phyloP scores from a whole-genome alignment of 2,797 vertebrate species.

The Catamblyrhynchus diadema region DNA sequence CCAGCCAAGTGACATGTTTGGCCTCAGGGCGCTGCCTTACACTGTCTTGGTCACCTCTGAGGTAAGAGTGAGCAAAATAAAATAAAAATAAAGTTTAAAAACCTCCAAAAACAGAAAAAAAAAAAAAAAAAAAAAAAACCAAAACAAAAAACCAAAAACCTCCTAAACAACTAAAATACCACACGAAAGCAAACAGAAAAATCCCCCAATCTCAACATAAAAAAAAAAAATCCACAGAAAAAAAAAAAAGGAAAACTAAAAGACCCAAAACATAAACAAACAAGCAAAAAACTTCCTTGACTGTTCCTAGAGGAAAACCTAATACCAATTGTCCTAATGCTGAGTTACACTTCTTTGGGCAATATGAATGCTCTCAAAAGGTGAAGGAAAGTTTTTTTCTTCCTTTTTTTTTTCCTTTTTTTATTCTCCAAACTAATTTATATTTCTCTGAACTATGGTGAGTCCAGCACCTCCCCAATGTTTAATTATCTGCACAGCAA shows the following conservation, averaged over 20 bases:
- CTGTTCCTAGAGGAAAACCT: not conserved
- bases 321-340: not conserved
- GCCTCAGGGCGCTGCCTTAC: not conserved
- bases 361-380: not conserved
- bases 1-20: not conserved
- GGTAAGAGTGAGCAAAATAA: not conserved
- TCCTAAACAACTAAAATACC: not conserved
- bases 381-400: not conserved
- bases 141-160: too few relatives aligned
- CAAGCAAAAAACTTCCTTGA: not conserved
- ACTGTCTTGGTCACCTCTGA: not conserved
- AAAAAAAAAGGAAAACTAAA: not conserved
- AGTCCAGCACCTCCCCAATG: not conserved
- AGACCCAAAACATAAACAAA: not conserved
- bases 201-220: rapidly evolving
- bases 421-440: not conserved
- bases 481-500: not conserved
- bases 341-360: not conserved
- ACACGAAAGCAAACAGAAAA: not conserved
- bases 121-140: not conserved
- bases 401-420: not conserved
- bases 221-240: not conserved
- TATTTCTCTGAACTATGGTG: not conserved
- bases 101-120: not conserved
- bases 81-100: not conserved